Evolutionary conservation across 2,113 vertebrate genomes (phyloP).

Genomic region (Pedetes capensis): DNA sequence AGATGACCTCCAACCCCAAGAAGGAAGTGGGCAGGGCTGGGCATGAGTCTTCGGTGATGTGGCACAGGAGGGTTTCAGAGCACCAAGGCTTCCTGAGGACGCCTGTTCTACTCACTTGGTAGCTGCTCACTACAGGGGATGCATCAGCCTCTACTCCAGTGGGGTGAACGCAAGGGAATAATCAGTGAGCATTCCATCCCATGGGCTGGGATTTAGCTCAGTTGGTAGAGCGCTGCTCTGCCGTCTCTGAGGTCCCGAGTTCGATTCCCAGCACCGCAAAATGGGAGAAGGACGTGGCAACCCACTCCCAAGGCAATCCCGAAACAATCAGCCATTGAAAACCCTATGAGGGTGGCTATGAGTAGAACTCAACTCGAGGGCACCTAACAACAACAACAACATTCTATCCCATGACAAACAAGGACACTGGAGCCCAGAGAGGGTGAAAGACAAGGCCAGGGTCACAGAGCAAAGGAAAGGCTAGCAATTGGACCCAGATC

Average conservation of each 20-base stretch:
- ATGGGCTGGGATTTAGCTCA: too few relatives aligned
- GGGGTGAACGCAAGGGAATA: not conserved
- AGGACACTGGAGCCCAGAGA: not conserved
- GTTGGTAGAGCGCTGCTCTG: too few relatives aligned
- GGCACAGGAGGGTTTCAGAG: not conserved
- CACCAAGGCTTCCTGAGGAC: not conserved
- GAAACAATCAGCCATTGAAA: too few relatives aligned
- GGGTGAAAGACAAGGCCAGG: not conserved
- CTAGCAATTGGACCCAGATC: not conserved
- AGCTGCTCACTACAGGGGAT: rapidly evolving
- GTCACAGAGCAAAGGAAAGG: not conserved
- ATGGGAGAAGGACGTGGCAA: too few relatives aligned
- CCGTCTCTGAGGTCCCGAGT: too few relatives aligned
- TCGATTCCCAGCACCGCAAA: too few relatives aligned
- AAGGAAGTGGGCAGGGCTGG: rapidly evolving
- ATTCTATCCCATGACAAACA: rapidly evolving
- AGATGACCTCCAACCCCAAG: not conserved
- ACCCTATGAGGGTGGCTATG: too few relatives aligned
- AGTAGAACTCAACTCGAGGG: too few relatives aligned
- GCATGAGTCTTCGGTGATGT: rapidly evolving
- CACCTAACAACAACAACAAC: too few relatives aligned
- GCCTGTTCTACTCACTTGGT: rapidly evolving
- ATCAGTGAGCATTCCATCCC: not conserved
- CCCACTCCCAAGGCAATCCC: too few relatives aligned
- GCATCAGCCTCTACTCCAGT: not conserved